Conservation (phyloP, 2,888 invertebrate species). For the Ypsolopha scabrella region DNA sequence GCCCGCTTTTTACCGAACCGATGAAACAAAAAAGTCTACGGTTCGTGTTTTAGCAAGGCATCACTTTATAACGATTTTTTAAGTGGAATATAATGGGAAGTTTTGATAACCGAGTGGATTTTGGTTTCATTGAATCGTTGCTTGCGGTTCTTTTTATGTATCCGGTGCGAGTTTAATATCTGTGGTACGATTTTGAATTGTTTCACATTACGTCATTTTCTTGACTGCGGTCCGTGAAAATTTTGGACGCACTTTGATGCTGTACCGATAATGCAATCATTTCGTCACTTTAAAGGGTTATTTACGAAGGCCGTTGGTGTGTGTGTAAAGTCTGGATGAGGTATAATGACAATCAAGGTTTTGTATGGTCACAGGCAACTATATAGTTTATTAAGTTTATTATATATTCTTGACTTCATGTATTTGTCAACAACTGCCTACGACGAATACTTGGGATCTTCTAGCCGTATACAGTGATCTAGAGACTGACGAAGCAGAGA, state of each 20-base stretch:
- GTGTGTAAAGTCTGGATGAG: too few relatives aligned
- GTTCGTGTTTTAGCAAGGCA: background rate
- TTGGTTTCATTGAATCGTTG: slow-evolving; percentile 2
- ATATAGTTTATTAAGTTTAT: too few relatives aligned
- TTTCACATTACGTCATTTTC: background rate
- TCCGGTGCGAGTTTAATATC: background rate
- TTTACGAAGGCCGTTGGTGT: too few relatives aligned
- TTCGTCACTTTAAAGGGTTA: too few relatives aligned
- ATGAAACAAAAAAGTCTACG: background rate
- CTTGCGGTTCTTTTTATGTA: slow-evolving; percentile 1
- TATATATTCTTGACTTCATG: too few relatives aligned
- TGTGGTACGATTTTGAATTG: slow-evolving; percentile 1
- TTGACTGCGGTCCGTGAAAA: background rate
- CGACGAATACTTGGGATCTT: too few relatives aligned
- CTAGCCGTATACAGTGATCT: too few relatives aligned
- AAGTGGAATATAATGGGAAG: slow-evolving; percentile 2
- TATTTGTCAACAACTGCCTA: too few relatives aligned
- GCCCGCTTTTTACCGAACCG: background rate
- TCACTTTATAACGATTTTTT: slow-evolving; percentile 2
- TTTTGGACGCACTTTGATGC: background rate
- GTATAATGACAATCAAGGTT: too few relatives aligned
- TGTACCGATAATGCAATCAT: too few relatives aligned
- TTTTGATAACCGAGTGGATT: background rate
- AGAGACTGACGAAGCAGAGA: too few relatives aligned
- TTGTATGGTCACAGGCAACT: too few relatives aligned